phyloP scores from a whole-genome alignment of 1,140 invertebrate species.

The Diachasmimorpha longicaudata region DNA sequence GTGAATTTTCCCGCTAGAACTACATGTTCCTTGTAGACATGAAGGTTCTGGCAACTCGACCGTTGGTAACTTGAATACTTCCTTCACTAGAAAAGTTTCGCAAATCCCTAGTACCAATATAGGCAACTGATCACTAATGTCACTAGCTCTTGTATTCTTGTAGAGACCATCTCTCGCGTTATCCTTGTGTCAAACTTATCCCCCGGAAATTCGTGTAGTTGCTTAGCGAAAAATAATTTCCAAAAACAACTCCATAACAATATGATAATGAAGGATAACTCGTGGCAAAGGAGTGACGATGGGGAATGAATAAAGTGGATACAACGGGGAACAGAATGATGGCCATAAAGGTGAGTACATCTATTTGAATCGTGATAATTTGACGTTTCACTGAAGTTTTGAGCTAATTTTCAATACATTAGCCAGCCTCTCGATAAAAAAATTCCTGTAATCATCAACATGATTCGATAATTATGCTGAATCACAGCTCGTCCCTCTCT shows the following conservation, averaged over 20 bases:
- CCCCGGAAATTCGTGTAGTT: not conserved
- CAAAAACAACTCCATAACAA: not conserved
- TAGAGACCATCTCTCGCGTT: not conserved
- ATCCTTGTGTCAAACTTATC: not conserved
- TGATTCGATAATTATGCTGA: not conserved
- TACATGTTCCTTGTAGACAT: no score
- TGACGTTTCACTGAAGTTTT: not conserved
- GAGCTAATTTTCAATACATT: not conserved
- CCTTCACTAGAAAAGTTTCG: not conserved
- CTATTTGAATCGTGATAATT: not conserved
- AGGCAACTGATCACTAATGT: no score
- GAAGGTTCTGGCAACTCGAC: no score
- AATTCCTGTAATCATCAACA: not conserved
- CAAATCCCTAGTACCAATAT: no score
- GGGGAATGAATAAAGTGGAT: not conserved
- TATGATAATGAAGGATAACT: not conserved
- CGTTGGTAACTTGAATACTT: no score
- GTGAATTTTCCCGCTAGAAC: no score
- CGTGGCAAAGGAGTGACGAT: not conserved
- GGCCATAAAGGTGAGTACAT: not conserved
- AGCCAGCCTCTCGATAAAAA: not conserved
- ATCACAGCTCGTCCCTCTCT: not conserved
- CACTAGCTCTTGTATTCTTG: no score
- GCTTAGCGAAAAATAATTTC: not conserved
- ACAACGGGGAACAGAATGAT: not conserved